Base-by-base conservation (phyloP, 1,140 invertebrate species). In the Drosophila trapezifrons region DNA sequence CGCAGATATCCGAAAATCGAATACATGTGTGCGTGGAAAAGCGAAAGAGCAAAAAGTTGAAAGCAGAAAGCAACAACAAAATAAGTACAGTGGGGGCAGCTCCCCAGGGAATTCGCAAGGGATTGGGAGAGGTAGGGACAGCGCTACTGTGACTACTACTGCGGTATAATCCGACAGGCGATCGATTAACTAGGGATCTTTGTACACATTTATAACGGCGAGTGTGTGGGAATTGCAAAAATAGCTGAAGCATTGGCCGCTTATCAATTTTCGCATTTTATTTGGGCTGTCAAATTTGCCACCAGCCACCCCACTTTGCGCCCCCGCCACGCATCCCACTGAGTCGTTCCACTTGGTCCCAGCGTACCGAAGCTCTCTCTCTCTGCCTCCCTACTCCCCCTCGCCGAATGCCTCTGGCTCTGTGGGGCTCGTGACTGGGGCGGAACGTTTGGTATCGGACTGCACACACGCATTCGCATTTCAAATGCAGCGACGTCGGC, bases 391-490 rank as follows among this genome's bases (percentile, higher is more conserved):
- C 15, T 35, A 4, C 25, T 17, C 43, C 27, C 40, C 38, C 17
- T 27, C 29, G 3, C 35, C 22, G 32, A 13, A 15, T 49, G 29
- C 9, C 32, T 3, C 29, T 15, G 29, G 13, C 29, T 35, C 13
- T 35, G 49, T 35, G 51, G 12, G 49, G 51, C 51, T 54, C 51
- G 51, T 54, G 51, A 54, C 51, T 54, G 18, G 51, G 40, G 37
- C 17, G 67, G 35, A 71, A 71, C 64, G 47, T 13, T 46, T 71
- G 65, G 65, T 17, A 57, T 15, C 8, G 62, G 18, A 59, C 27
- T 76, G 71, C 56, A 54, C 57, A 63, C 49, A 51, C 70, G 79
- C 80, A 83, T 37, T 76, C 72, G 69, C 75, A 79, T 76, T 86
- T 66, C 32, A 79, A 86, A 82, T 87, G 82, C 83, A 85, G 62